Conservation (phyloP, 2,113 vertebrate genomes). For the Cochlearius cochlearius region DNA sequence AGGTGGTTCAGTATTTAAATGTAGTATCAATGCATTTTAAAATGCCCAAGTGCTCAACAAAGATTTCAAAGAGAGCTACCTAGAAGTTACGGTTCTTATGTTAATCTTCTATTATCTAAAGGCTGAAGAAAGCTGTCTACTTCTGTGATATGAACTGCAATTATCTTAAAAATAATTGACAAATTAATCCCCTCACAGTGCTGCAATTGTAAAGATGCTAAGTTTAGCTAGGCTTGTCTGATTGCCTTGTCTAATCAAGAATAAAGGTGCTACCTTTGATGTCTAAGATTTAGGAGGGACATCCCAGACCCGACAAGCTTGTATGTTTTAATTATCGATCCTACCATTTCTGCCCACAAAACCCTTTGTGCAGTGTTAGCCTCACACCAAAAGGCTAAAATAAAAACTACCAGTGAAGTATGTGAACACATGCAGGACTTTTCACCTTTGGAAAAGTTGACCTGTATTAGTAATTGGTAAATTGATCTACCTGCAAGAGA, state of each 20-base stretch:
- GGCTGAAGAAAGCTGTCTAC: conserved; percentile 65
- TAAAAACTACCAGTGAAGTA: background rate
- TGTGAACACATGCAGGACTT: background rate
- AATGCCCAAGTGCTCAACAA: conserved; percentile 43
- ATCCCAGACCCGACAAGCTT: conserved; percentile 37
- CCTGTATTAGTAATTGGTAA: background rate
- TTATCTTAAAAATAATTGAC: conserved; percentile 76
- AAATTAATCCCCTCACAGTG: conserved; percentile 69
- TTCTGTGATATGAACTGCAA: conserved; percentile 67
- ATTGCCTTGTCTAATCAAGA: conserved; percentile 68
- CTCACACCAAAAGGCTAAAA: conserved; percentile 9
- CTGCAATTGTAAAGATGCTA: conserved; percentile 66
- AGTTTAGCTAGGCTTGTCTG: conserved; percentile 71
- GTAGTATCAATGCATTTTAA: conserved; percentile 43
- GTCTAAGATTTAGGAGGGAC: conserved; percentile 51
- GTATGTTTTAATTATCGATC: conserved; percentile 66
- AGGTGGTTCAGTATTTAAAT: conserved; percentile 37
- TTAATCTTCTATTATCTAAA: conserved; percentile 76
- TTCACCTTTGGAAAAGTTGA: background rate
- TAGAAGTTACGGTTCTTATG: conserved; percentile 59
- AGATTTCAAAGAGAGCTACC: conserved; percentile 60
- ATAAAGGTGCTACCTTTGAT: conserved; percentile 63
- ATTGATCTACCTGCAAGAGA: background rate
- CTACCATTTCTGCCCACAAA: conserved; percentile 28
- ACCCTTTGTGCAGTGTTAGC: background rate